Evolutionary conservation across 2,113 vertebrate species (phyloP), one percentile per base, ranked within the genome.

Genomic region (Pagrus major): DNA sequence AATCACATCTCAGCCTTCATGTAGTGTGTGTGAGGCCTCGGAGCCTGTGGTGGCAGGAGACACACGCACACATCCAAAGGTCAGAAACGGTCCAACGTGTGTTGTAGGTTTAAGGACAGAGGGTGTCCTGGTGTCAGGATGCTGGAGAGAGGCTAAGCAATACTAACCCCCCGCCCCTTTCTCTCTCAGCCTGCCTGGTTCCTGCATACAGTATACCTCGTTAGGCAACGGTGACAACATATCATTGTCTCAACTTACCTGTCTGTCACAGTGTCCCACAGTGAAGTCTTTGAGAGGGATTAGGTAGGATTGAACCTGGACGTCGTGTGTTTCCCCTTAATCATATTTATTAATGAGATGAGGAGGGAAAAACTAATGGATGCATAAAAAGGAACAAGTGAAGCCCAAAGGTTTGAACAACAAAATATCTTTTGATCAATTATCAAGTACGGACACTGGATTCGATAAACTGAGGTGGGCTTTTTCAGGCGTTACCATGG

Each of bases 61-160:
- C 60, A 31, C 80, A 64, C 25, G 66, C 69, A 72, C 69, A 59
- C 81, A 66, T 89, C 86, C 78, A 83, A 87, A 86, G 44, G 86
- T 68, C 33, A 41, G 37, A 80, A 68, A 84, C 75, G 44, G 56
- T 47, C 31, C 29, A 44, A 39, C 15, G n/a, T 49, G 75, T 71
- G 42, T 80, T 83, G 55, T 49, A 70, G 35, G 77, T 81, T 67
- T 68, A 55, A 51, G 68, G 80, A 60, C 72, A 65, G 83, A 79
- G 31, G 54, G 72, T 78, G 80, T 84, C 60, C 84, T 89, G 71
- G 37, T 73, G 84, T 76, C 86, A 74, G 82, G 71, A 81, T 81
- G 61, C 81, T 88, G 70, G 71, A 91, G 88, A 91, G 90, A 91
- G 83, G 88, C 88, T 85, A 92, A 95, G 93, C 94, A 95, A 95